These are phyloP conservation scores for Clostera curtula DNA, from an alignment of 2,888 invertebrate genomes.

Conservation along the genomic window DNA sequence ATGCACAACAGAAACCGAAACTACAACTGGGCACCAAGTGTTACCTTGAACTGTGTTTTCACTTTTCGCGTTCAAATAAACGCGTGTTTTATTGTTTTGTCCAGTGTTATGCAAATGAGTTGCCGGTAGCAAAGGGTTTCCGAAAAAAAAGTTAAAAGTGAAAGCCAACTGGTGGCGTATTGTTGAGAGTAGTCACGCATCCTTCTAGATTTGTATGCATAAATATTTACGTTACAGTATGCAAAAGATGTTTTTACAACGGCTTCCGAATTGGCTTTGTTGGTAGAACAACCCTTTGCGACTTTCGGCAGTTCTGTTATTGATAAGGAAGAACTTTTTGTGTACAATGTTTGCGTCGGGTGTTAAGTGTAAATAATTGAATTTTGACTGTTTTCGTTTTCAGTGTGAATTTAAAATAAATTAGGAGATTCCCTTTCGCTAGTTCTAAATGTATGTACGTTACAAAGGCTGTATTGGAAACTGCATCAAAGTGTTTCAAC, in stretches of 20 bases:
- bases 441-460: too few relatives aligned
- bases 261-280: conserved; percentile 67
- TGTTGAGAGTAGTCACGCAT: conserved; percentile 54
- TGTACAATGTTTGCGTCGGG: conserved; percentile 17
- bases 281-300: conserved; percentile 67
- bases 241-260: conserved; percentile 69
- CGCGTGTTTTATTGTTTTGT: conserved; percentile 52
- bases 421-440: too few relatives aligned
- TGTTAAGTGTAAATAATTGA: conserved; percentile 17
- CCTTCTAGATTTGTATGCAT: conserved; percentile 49
- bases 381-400: neutral
- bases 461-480: too few relatives aligned
- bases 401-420: too few relatives aligned
- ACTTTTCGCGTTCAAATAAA: conserved; percentile 67
- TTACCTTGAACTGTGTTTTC: conserved; percentile 65
- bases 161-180: conserved; percentile 65
- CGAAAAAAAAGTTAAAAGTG: conserved; percentile 63
- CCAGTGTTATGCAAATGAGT: conserved; percentile 67
- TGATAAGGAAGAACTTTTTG: conserved; percentile 34
- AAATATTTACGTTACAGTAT: conserved; percentile 69
- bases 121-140: conserved; percentile 65
- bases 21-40: conserved; percentile 46
- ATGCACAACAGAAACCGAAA: conserved; percentile 56
- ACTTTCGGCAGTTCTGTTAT: conserved; percentile 45
- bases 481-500: too few relatives aligned